These are phyloP conservation scores for Trichomalopsis sarcophagae DNA, from an alignment of 1,140 invertebrate species.

Conservation along the genomic window DNA sequence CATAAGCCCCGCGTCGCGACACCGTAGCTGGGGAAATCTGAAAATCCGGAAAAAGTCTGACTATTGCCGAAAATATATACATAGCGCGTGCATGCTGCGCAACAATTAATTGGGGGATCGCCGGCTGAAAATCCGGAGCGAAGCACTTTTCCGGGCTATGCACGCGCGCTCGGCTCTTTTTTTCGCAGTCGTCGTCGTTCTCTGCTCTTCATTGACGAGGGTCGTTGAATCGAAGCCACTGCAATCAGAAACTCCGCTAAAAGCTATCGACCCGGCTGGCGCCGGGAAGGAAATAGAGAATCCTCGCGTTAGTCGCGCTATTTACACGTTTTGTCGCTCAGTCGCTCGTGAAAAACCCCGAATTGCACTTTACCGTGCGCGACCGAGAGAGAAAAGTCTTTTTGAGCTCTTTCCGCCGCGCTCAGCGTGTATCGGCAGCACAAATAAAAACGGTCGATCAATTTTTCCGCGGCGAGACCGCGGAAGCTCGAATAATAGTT, in stretches of 20 bases:
- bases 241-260: conserved; percentile 54
- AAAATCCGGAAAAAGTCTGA: background rate
- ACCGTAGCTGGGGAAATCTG: background rate
- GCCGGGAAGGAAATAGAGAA: conserved; percentile 51
- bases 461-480: background rate
- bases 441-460: background rate
- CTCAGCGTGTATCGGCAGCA: background rate
- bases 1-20: background rate
- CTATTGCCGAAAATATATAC: conserved; percentile 22
- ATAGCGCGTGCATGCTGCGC: conserved; percentile 46
- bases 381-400: background rate
- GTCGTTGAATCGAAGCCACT: conserved; percentile 40
- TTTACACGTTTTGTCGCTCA: conserved; percentile 62
- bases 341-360: conserved; percentile 56
- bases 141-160: conserved; percentile 15
- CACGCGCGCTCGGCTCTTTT: no score
- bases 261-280: conserved; percentile 55
- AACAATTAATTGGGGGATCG: conserved; percentile 57
- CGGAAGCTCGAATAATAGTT: conserved; percentile 3
- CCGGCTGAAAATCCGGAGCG: conserved; percentile 43
- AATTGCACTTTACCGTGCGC: conserved; percentile 56
- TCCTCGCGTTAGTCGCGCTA: conserved; percentile 56
- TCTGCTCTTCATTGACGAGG: conserved; percentile 24
- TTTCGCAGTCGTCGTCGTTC: background rate
- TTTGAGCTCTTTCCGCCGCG: background rate